Conservation (phyloP, 2,113 vertebrate genomes). For the Reinhardtius hippoglossoides region DNA sequence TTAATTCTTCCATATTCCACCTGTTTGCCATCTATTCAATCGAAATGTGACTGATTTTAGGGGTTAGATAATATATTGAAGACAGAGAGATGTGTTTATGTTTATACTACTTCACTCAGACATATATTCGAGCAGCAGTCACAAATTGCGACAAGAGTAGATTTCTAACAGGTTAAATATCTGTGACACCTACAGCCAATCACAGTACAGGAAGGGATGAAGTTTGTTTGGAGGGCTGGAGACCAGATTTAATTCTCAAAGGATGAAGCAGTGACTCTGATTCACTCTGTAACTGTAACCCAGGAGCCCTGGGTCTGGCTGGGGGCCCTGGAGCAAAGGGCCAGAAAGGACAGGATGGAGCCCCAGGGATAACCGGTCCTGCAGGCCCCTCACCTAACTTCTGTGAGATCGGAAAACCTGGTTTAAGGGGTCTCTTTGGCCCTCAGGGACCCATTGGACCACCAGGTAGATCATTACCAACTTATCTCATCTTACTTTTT, state of each 20-base stretch:
- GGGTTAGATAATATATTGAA: too few species aligned
- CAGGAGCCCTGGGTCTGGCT: conserved; percentile 53
- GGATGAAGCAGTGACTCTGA: not conserved
- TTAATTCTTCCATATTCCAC: conserved; percentile 5
- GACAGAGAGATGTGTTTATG: too few species aligned
- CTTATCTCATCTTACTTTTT: not conserved
- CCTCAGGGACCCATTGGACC: conserved; percentile 63
- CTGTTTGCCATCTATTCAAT: too few species aligned
- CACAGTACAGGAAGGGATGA: too few species aligned
- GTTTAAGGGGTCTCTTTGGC: conserved; percentile 45
- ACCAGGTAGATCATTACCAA: conserved; percentile 54
- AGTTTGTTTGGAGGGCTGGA: too few species aligned
- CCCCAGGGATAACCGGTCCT: conserved; percentile 42
- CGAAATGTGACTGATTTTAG: too few species aligned
- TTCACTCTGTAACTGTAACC: not conserved
- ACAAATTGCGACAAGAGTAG: not conserved
- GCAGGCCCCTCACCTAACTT: conserved; percentile 20
- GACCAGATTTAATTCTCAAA: too few species aligned
- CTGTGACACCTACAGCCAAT: too few species aligned
- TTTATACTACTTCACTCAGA: too few species aligned
- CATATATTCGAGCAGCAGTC: too few species aligned
- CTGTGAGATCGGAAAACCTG: conserved; percentile 58
- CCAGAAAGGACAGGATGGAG: conserved; percentile 61
- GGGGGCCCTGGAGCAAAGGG: conserved; percentile 57
- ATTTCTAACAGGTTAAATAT: not conserved